Evolutionary conservation across 2,797 vertebrate genomes (phyloP).

Genomic region (Rhyacichthys aspro): DNA sequence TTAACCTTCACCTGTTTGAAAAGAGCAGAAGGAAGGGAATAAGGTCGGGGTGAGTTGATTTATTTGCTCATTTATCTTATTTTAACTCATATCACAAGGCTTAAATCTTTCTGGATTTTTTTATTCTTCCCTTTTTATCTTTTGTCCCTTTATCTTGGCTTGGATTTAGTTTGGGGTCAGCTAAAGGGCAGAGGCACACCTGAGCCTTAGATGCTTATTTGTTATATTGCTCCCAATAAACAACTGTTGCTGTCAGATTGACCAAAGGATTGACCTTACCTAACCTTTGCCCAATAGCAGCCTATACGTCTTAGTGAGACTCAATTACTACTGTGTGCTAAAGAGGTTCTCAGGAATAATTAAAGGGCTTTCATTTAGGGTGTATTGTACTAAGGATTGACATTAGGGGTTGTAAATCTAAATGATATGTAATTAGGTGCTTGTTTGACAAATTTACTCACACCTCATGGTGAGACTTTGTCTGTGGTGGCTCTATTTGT

Average conservation of each 20-base stretch:
- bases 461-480: not conserved
- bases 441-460: conserved; percentile 7
- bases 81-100: conserved; percentile 47
- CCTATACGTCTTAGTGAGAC: not conserved
- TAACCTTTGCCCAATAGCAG: not conserved
- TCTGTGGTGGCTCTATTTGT: not conserved
- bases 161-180: not conserved
- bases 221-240: conserved; percentile 9
- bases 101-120: not conserved
- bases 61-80: conserved; percentile 56
- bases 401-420: not conserved
- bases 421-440: conserved; percentile 3
- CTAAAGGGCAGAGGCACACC: not conserved
- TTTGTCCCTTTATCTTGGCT: not conserved
- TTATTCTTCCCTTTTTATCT: conserved; percentile 22
- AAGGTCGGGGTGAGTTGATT: conserved; percentile 39
- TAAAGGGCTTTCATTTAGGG: not conserved
- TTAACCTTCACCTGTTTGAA: conserved; percentile 35
- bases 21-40: conserved; percentile 3
- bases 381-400: not conserved
- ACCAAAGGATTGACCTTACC: not conserved
- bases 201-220: not conserved
- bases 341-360: not conserved
- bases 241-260: not conserved
- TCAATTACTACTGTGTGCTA: not conserved